A percentile compares a stretch with the other conserved stretches of the same genome.
Conservation (phyloP, 2,113 vertebrate genomes). For the Cygnus buccinator region DNA sequence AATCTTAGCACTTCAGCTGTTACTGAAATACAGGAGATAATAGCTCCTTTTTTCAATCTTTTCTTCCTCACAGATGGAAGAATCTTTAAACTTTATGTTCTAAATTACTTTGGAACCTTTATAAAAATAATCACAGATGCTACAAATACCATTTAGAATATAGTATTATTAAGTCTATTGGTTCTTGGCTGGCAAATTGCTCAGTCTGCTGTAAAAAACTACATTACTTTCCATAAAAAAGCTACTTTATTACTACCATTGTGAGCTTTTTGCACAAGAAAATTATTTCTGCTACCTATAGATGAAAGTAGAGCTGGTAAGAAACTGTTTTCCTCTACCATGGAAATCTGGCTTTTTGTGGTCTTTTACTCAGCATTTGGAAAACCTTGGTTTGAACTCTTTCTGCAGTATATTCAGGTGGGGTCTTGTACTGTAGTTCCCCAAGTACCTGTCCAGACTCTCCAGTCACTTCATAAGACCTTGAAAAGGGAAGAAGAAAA, state of each 20-base stretch:
- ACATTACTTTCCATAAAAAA: constrained; percentile 42
- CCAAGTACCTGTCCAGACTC: neutral
- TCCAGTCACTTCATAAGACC: rapidly evolving
- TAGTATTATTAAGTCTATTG: constrained; percentile 49
- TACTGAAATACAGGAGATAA: constrained; percentile 26
- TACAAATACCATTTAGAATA: constrained; percentile 56
- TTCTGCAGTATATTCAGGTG: neutral
- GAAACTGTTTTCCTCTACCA: neutral
- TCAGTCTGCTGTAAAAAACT: constrained; percentile 47
- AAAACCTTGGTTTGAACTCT: neutral
- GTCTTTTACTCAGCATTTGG: neutral
- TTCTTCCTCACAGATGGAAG: constrained; percentile 37
- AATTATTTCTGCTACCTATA: constrained; percentile 19
- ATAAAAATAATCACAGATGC: constrained; percentile 56
- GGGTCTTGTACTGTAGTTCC: neutral
- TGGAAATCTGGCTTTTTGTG: neutral
- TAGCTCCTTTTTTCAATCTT: neutral
- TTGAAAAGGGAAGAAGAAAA: neutral
- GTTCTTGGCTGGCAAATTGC: constrained; percentile 53
- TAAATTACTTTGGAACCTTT: constrained; percentile 61
- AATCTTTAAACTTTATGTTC: constrained; percentile 59
- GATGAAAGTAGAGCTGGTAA: neutral
- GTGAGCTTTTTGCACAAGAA: constrained; percentile 25
- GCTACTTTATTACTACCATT: constrained; percentile 33
- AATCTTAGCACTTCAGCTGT: constrained; percentile 21